Evolutionary conservation across 2,797 vertebrate species (phyloP).

Genomic region (Syndactyla subalaris): DNA sequence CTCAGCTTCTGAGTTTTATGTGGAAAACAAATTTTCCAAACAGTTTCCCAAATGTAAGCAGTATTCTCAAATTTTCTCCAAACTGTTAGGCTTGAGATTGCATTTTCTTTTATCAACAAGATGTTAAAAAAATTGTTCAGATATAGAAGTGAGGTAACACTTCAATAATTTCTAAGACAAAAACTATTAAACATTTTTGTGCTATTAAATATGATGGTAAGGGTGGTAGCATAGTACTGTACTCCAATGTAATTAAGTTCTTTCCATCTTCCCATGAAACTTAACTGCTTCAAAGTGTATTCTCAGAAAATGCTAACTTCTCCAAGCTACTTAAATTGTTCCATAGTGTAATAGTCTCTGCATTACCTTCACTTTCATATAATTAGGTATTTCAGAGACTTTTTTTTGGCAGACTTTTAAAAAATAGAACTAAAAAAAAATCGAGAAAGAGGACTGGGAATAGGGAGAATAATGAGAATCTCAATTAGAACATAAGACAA

Average conservation of each 20-base stretch:
- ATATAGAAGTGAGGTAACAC: not conserved
- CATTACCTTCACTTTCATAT: not conserved
- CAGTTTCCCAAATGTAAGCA: not conserved
- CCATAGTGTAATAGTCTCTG: not conserved
- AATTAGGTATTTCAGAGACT: not conserved
- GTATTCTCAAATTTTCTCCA: not conserved
- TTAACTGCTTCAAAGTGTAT: not conserved
- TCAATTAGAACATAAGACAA: not conserved
- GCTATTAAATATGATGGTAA: slow-evolving; percentile 4
- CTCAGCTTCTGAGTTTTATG: not conserved
- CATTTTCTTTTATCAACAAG: not conserved
- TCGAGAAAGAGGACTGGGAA: not conserved
- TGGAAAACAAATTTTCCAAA: not conserved
- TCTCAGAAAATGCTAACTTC: not conserved
- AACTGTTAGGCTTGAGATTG: not conserved
- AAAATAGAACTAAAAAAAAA: not conserved
- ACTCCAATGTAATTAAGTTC: slow-evolving; percentile 32
- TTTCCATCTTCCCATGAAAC: slow-evolving; percentile 44
- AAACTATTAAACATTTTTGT: not conserved
- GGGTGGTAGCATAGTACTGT: not conserved
- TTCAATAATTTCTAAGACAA: not conserved
- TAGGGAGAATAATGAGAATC: not conserved
- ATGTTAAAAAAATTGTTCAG: not conserved
- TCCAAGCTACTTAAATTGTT: not conserved
- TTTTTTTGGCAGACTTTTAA: not conserved